Base-by-base conservation (phyloP, 2,113 vertebrate genomes). In the Oryzias woworae region DNA sequence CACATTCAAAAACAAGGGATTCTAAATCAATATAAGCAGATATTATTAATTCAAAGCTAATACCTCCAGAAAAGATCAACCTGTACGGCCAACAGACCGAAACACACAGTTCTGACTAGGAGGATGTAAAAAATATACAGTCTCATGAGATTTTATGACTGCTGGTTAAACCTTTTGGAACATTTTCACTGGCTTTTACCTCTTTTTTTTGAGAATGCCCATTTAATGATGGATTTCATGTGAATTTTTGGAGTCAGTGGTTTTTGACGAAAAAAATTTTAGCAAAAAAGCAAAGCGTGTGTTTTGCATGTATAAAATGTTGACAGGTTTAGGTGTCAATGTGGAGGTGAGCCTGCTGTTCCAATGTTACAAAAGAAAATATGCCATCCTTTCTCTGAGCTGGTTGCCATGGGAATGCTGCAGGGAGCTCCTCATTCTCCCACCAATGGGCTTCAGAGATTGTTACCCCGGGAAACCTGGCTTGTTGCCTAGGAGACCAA, bases 401-500 rank as follows among this genome's bases (percentile, higher is more conserved):
- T 44, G 75, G 87, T 87, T 88, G 85, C 87, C 81, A 88, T 88
- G 85, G 87, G 83, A 82, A 87, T 87, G 83, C 75, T 85, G 87
- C 85, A 85, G 83, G 84, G 85, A 87, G 81, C 85, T 84, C 81
- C 81, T 80, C 64, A 28, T 65, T 69, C 60, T 69, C 71, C 74
- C 78, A 78, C 87, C 85, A 87, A 87, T 84, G 55, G 59, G 71
- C 80, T 74, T 66, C 64, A 53, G 54, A 43, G 36, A 74, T 83
- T 77, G 76, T 78, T 80, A 81, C 83, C 69, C 73, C 57, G 58
- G 81, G 74, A 88, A 87, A 85, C 62, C 83, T 84, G 79, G 78
- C 76, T 71, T 84, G 84, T 87, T 86, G 81, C 85, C 87, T 82
- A 77, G 87, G 85, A 85, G 75, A 88, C 83, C 79, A 71, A 53